Base-by-base conservation (phyloP, 2,797 vertebrate species). In the Sitta carolinensis region DNA sequence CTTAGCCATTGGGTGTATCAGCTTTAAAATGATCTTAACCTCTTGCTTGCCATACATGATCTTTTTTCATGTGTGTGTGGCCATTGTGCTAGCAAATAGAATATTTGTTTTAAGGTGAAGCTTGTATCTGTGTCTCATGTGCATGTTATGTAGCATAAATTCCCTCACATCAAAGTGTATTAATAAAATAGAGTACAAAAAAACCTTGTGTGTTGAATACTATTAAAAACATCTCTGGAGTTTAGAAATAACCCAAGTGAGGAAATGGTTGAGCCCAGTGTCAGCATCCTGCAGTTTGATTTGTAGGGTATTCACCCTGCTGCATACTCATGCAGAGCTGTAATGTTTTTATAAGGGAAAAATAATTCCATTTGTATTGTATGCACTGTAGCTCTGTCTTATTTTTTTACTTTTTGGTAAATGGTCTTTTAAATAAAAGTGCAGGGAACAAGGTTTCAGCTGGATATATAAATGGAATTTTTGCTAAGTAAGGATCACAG, bases 301-400 rank as follows among this genome's bases (percentile, higher is more conserved):
- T 87, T 93, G 80, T 79, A 66, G 68, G 52, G 9, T 58, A 5
- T 84, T 94, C 79, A 66, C 34, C 69, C 89, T 92, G 38, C 57
- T 85, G 38, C 47, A 66, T 88, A 74, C 38, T 92, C 61, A 55
- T 50, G 27, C 57, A 87, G 69, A 86, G 40, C 52, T 2, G 3
- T 67, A 77, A 88, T 54, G 16, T 93, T 93, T 89, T 29, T 73
- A 26, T 80, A 78, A 79, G 55, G 36, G 48, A 84, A 90, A 93
- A 89, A 90, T 50, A 81, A 45, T 78, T 57, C 61, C 21, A 57
- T 59, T 86, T 86, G 32, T 86, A 73, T 90, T 66, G 10, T 57
- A 34, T 67, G 61, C 48, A 32, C 10, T 73, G 20, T 38, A 81
- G 34, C 64, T 92, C 14, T 87, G 34, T 58, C 84, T 80, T 79